Conservation (phyloP, 2,888 invertebrate genomes). For the Calliphora vomitoria region DNA sequence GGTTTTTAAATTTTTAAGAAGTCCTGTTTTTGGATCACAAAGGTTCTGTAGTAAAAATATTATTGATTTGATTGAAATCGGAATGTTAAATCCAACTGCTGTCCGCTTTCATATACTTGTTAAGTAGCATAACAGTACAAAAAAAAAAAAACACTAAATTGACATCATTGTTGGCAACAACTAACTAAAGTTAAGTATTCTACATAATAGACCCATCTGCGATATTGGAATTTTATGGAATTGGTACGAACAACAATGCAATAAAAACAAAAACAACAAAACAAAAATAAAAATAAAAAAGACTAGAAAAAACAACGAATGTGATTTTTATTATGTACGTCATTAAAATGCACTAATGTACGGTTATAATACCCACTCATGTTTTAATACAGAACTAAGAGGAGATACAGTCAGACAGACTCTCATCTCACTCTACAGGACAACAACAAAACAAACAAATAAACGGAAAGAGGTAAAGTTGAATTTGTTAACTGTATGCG, state of each 20-base stretch:
- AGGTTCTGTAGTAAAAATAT: too few relatives aligned
- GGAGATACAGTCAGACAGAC: background rate
- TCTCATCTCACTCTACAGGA: slow-evolving; percentile 21
- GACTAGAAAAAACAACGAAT: slow-evolving; percentile 79
- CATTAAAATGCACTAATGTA: slow-evolving; percentile 83
- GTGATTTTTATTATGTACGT: slow-evolving; percentile 84
- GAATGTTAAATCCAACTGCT: too few relatives aligned
- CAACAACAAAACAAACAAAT: background rate
- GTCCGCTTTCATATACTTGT: too few relatives aligned
- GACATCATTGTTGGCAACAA: slow-evolving; percentile 32
- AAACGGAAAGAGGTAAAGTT: slow-evolving; percentile 28
- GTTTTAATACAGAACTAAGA: slow-evolving; percentile 50
- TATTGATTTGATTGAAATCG: too few relatives aligned
- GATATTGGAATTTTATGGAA: slow-evolving; percentile 80
- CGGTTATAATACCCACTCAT: slow-evolving; percentile 72
- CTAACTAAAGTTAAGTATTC: slow-evolving; percentile 33
- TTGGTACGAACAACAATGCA: slow-evolving; percentile 76
- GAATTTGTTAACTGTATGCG: slow-evolving; percentile 6
- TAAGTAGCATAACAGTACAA: too few relatives aligned
- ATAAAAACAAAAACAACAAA: slow-evolving; percentile 23
- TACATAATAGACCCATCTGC: slow-evolving; percentile 58
- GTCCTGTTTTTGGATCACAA: too few relatives aligned
- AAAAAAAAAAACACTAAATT: slow-evolving; percentile 36
- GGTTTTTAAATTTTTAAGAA: too few relatives aligned
- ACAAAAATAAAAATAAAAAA: slow-evolving; percentile 12